These are phyloP conservation scores for Bufo bufo DNA, from an alignment of 2,113 vertebrate species.

Conservation along the genomic window DNA sequence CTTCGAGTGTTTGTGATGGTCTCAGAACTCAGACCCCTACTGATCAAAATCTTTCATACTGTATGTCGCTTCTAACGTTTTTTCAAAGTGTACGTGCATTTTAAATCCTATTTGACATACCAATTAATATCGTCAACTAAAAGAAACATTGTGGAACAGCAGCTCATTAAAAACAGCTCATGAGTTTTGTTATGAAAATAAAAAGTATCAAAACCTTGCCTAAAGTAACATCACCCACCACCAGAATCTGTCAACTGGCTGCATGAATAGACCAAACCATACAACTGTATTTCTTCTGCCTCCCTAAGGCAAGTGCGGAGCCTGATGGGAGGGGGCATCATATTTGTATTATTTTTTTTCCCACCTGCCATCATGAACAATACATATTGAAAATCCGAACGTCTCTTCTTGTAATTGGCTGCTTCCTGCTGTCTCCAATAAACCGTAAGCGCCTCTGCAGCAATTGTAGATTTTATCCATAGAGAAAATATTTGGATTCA, in stretches of 20 bases:
- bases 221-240: background rate
- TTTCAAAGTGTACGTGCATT: no score
- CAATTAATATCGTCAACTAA: background rate
- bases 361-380: background rate
- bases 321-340: background rate
- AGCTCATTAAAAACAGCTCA: conserved; percentile 2
- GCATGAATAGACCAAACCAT: background rate
- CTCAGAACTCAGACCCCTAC: no score
- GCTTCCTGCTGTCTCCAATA: background rate
- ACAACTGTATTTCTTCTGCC: background rate
- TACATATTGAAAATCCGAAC: background rate
- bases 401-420: background rate
- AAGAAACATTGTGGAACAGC: background rate
- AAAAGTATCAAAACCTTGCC: background rate
- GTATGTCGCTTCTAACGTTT: no score
- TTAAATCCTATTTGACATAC: no score
- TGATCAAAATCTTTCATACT: no score
- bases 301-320: background rate
- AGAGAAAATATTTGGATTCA: conserved; percentile 22
- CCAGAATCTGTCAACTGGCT: background rate
- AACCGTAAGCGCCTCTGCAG: background rate
- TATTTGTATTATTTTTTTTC: background rate
- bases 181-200: background rate
- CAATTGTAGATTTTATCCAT: conserved; percentile 9
- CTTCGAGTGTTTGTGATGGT: no score